Percentiles rank a stretch among this genome's conserved stretches.
Evolutionary conservation across 2,113 vertebrate genomes (phyloP).

Genomic region (Vulpes ferrilata): DNA sequence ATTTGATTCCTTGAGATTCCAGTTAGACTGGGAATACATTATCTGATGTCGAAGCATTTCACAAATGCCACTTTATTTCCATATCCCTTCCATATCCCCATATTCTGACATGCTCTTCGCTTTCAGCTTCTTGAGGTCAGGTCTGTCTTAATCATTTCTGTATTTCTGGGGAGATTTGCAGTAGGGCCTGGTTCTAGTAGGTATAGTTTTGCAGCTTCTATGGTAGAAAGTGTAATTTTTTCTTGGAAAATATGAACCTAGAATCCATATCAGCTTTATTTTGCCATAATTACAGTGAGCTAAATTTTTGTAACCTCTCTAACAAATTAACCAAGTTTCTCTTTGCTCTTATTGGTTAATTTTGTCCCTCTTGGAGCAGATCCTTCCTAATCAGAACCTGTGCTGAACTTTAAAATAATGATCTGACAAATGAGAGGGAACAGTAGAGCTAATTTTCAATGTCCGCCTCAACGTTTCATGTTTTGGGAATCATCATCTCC

Average conservation of each 20-base stretch:
- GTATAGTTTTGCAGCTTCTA: background rate
- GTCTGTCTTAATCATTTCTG: background rate
- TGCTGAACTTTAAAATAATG: constrained; percentile 53
- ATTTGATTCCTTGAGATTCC: background rate
- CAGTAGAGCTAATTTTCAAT: constrained; percentile 2
- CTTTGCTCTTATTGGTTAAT: constrained; percentile 51
- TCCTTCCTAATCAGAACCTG: constrained; percentile 18
- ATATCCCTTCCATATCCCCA: background rate
- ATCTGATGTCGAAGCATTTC: background rate
- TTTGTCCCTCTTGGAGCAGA: background rate
- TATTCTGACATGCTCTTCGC: background rate
- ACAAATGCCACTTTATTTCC: background rate
- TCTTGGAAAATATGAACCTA: background rate
- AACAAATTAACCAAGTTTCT: constrained; percentile 42
- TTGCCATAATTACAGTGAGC: background rate
- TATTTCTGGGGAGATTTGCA: background rate
- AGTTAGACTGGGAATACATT: background rate
- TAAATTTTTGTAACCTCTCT: constrained; percentile 51
- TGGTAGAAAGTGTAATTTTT: background rate
- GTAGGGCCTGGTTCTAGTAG: background rate
- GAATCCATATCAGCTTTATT: background rate
- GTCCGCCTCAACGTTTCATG: background rate
- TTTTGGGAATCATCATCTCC: background rate
- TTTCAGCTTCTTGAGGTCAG: background rate
- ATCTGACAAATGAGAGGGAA: background rate